These are phyloP conservation scores for Varecia variegata DNA, from an alignment of 2,797 vertebrate species.

Conservation along the genomic window DNA sequence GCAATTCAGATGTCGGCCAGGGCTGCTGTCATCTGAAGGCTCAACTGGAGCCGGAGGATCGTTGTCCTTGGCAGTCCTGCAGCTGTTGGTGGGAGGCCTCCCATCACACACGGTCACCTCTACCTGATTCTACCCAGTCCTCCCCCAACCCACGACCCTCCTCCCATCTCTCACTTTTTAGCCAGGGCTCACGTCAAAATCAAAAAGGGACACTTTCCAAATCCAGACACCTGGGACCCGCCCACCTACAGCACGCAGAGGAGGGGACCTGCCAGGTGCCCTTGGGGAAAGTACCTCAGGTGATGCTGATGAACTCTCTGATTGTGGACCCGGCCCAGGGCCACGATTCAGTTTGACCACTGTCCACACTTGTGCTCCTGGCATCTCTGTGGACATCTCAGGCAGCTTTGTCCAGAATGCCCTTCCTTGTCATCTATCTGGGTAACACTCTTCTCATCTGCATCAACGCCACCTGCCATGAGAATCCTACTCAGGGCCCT, in stretches of 20 bases:
- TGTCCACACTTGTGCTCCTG: fast-evolving
- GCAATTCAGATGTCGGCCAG: background rate
- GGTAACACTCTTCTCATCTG: background rate
- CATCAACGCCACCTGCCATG: fast-evolving
- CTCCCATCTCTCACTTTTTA: background rate
- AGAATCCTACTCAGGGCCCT: background rate
- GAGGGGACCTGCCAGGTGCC: background rate
- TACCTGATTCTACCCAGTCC: background rate
- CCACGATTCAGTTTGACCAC: fast-evolving
- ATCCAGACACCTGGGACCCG: background rate
- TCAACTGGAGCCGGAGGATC: too few relatives aligned
- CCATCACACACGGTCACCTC: background rate
- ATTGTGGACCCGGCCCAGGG: background rate
- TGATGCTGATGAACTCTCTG: background rate
- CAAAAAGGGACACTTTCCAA: background rate
- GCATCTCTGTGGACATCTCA: background rate
- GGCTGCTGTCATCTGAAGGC: background rate
- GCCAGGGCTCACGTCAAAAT: background rate
- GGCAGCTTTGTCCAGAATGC: background rate
- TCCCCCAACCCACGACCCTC: background rate
- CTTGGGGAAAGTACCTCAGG: fast-evolving
- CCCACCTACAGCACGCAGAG: too few relatives aligned
- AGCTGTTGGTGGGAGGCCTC: background rate
- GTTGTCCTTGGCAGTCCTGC: background rate
- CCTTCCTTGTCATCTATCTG: fast-evolving